Evolutionary conservation across 2,888 invertebrate species (phyloP), one percentile per base, ranked within the genome.

Genomic region (Charanyca ferruginea): DNA sequence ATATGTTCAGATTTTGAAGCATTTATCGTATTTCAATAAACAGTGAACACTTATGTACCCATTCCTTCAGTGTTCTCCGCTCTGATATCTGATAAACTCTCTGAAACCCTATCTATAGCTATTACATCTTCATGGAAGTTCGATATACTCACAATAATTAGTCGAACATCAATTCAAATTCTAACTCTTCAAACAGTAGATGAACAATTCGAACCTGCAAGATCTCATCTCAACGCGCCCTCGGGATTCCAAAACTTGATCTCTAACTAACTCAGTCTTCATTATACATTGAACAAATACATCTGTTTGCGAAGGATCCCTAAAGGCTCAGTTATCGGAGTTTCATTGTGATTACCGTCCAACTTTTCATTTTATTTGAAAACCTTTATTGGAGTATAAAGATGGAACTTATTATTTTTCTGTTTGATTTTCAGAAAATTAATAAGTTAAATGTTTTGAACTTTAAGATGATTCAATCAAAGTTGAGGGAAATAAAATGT

Each of bases 241-340:
- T 64, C 66, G 73, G 75, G 74, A 80, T 57, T 66, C 67, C 55
- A 66, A 69, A 83, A 83, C 79, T 83, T 77, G 78, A 78, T 77
- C 64, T 59, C 66, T 77, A 81, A 80, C 84, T 82, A 85, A 82
- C 82, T 83, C 81, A 45, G 76, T 81, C 80, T 87, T 83, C 81
- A 84, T 84, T 85, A 85, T 83, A 78, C 80, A 77, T 79, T 81
- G 79, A 77, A 77, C 83, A 85, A 85, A 85, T 79, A 86, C 81
- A 75, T 69, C 76, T 83, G 82, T 85, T 86, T 83, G 85, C 68
- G 57, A 65, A 74, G 72, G 77, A 73, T 71, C 82, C 70, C 66
- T 48, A 18, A 72, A 74, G 79, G 57, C 68, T 69, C 77, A 52
- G 83, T 71, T 83, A 81, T 80, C 63, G 76, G 73, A 70, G 77